Base-by-base conservation (phyloP, 23 tunicate species). In the Styela clava region DNA sequence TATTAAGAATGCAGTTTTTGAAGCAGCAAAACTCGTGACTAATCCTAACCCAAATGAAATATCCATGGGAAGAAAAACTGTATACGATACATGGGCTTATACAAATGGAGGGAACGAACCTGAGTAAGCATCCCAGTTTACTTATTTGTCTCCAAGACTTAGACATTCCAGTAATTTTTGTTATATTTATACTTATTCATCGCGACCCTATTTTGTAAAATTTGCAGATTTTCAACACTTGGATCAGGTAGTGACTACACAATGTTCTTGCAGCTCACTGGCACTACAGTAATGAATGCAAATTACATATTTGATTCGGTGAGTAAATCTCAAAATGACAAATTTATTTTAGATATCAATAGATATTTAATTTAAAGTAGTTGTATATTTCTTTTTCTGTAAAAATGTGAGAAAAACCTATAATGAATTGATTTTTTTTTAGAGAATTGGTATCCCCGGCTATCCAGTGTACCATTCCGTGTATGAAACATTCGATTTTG, bases 391-490 rank as follows among this genome's bases (percentile, higher is more conserved):
- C n/a, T n/a, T n/a, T n/a, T n/a, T n/a, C n/a, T n/a, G n/a, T n/a
- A n/a, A n/a, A n/a, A n/a, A n/a, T n/a, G n/a, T n/a, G n/a, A n/a
- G n/a, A n/a, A n/a, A n/a, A n/a, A n/a, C n/a, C n/a, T n/a, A n/a
- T n/a, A n/a, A n/a, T n/a, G n/a, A n/a, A n/a, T n/a, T n/a, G n/a
- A n/a, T n/a, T n/a, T n/a, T n/a, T n/a, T 67, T 29, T 27, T 29
- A 63, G 24, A 68, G 74, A 31, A n/a, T 65, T 65, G 30, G 30
- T 7, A 65, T 65, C 79, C 16, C 31, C 16, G 30, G 31, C 5
- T 83, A 77, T 77, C 86, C 83, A 9, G 70, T 82, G 26, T 87
- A 87, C 67, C 91, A 87, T 74, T 82, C 86, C n/a, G 86, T 87
- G 30, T 87, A 87, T 65, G 91, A 87, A 52, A 87, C 91, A 61